Evolutionary conservation across 2,888 invertebrate species (phyloP).

Genomic region (Drepana falcataria): DNA sequence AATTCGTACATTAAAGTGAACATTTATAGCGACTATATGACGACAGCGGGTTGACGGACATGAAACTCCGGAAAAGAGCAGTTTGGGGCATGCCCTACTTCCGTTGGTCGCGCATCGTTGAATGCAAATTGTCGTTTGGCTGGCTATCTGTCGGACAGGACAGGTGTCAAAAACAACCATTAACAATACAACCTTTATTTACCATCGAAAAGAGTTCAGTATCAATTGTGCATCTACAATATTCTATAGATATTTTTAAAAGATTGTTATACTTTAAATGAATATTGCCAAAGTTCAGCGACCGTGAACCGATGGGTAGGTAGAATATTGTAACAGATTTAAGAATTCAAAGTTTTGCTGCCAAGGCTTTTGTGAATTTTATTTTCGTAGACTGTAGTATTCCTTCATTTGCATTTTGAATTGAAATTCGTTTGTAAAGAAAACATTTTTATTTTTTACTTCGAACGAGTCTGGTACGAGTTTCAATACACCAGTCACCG

Average conservation of each 20-base stretch:
- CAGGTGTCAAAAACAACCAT: slow-evolving; percentile 39
- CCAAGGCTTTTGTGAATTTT: not conserved
- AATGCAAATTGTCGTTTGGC: slow-evolving; percentile 59
- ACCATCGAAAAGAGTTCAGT: not conserved
- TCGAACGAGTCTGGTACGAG: no score
- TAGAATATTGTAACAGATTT: no score
- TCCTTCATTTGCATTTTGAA: no score
- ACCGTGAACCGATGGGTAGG: not conserved
- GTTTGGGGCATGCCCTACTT: slow-evolving; percentile 67
- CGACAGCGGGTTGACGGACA: slow-evolving; percentile 23
- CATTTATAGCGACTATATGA: slow-evolving; percentile 15
- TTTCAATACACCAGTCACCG: no score
- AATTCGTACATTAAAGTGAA: not conserved
- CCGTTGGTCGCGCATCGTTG: slow-evolving; percentile 69
- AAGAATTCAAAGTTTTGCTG: no score
- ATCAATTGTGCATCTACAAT: not conserved
- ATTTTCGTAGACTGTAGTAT: not conserved
- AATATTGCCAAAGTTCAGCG: not conserved
- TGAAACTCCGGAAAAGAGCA: slow-evolving; percentile 57
- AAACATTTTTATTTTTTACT: no score
- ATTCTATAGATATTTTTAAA: no score
- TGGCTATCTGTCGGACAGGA: slow-evolving; percentile 25
- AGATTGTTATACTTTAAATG: not conserved
- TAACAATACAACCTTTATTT: slow-evolving; percentile 3
- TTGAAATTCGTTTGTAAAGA: no score